These are phyloP conservation scores for Pterocles gutturalis DNA, from an alignment of 2,113 vertebrate species.

Conservation along the genomic window DNA sequence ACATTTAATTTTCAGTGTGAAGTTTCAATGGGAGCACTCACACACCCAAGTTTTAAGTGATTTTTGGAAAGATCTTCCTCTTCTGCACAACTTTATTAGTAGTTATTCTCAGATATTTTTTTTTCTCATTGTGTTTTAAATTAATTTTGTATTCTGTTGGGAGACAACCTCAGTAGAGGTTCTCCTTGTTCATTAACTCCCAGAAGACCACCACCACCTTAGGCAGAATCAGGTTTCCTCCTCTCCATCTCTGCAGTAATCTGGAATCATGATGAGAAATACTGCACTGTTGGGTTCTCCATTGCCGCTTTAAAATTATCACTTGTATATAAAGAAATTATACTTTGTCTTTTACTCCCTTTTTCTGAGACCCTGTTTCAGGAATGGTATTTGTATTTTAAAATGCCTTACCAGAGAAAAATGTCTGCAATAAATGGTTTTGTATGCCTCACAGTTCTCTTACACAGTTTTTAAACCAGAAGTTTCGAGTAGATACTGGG, in stretches of 20 bases:
- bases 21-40: neutral
- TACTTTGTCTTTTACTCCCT: neutral
- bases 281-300: neutral
- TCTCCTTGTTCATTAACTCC: neutral
- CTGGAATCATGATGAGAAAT: neutral
- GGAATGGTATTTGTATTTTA: fast-evolving
- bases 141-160: neutral
- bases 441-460: neutral
- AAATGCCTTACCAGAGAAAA: neutral
- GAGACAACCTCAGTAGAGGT: neutral
- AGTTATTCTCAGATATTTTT: neutral
- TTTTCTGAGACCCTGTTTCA: neutral
- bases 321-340: neutral
- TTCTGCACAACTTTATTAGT: neutral
- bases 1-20: neutral
- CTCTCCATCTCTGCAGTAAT: neutral
- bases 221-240: neutral
- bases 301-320: neutral
- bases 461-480: neutral
- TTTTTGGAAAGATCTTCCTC: neutral
- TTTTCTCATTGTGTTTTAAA: neutral
- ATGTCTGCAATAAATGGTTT: neutral
- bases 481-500: neutral
- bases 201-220: neutral
- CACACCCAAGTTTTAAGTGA: neutral